Evolutionary conservation across 2,888 invertebrate genomes (phyloP).

Genomic region (Euplexia lucipara): DNA sequence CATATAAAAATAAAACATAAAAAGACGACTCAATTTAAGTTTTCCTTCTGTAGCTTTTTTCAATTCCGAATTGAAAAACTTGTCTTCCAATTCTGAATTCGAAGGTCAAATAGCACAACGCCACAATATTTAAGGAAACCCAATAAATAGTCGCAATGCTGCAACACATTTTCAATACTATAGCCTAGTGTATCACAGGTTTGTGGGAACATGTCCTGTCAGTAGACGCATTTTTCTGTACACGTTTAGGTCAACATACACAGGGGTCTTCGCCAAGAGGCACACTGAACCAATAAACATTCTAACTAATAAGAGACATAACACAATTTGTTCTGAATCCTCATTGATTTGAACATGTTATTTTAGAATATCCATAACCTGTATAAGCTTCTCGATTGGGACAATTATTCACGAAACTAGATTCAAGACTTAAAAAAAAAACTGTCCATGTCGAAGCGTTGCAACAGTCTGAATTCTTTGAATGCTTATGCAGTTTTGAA

Average conservation of each 20-base stretch:
- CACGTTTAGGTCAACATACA: too few relatives aligned
- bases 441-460: background rate
- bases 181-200: too few relatives aligned
- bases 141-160: too few relatives aligned
- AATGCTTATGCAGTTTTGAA: slow-evolving; percentile 22
- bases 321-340: background rate
- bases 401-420: slow-evolving; percentile 13
- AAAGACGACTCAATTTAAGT: background rate
- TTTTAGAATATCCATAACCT: slow-evolving; percentile 9
- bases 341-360: background rate
- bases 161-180: too few relatives aligned
- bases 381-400: background rate
- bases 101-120: too few relatives aligned
- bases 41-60: background rate
- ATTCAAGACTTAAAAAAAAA: slow-evolving; percentile 20
- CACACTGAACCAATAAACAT: background rate
- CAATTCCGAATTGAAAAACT: background rate
- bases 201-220: too few relatives aligned
- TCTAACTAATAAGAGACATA: background rate
- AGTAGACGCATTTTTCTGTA: too few relatives aligned
- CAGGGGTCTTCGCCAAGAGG: background rate
- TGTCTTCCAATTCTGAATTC: too few relatives aligned
- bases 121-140: too few relatives aligned
- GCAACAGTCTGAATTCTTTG: slow-evolving; percentile 25
- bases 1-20: background rate